These are phyloP conservation scores for Centropus unirufus DNA, from an alignment of 2,113 vertebrate species.

Conservation along the genomic window DNA sequence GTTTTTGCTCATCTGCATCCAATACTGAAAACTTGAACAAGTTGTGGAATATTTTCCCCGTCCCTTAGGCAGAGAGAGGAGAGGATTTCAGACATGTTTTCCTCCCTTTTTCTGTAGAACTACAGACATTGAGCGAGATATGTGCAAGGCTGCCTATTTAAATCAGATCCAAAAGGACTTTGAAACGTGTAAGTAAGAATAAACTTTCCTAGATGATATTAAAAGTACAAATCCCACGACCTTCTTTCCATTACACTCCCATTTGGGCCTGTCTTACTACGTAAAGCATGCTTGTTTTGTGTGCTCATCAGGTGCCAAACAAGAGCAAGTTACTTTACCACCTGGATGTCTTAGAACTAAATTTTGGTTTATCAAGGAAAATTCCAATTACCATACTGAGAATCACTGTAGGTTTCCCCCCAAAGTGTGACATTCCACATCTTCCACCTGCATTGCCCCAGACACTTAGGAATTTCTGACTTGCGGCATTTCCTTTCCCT, in stretches of 20 bases:
- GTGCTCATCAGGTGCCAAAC: not conserved
- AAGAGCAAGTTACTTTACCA: not conserved
- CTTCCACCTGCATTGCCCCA: not conserved
- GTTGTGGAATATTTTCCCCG: not conserved
- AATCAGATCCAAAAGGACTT: not conserved
- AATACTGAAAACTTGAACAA: not conserved
- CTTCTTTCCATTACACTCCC: not conserved
- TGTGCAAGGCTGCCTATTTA: not conserved
- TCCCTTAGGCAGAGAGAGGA: not conserved
- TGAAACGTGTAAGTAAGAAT: not conserved
- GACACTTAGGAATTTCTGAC: not conserved
- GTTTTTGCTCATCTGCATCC: slow-evolving; percentile 18
- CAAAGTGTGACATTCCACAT: not conserved
- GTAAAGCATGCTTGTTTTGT: rapidly evolving
- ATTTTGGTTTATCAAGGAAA: not conserved
- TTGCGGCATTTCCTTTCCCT: not conserved
- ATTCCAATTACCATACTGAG: not conserved
- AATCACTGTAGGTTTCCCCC: not conserved
- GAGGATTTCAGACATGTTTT: not conserved
- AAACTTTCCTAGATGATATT: not conserved
- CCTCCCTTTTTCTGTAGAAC: not conserved
- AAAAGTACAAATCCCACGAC: not conserved
- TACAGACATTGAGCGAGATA: rapidly evolving
- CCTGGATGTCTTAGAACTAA: not conserved
- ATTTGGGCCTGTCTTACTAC: not conserved